Conservation (phyloP, 2,888 invertebrate species). For the Polydrusus tereticollis region DNA sequence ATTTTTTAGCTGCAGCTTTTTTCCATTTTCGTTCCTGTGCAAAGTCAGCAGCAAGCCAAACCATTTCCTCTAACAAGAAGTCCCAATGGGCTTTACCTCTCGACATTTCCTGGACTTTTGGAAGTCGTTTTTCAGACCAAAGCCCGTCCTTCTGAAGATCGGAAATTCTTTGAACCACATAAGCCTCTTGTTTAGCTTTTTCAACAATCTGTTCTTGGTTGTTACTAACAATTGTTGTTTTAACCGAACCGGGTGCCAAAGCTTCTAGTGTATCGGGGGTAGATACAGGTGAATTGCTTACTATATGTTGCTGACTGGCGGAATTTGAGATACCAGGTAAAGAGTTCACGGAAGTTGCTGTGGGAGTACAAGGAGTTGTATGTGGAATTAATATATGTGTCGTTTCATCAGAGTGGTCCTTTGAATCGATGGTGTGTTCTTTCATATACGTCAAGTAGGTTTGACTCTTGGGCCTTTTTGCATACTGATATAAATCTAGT, state of each 20-base stretch:
- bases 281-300: background rate
- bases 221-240: constrained; percentile 52
- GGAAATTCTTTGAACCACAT: constrained; percentile 91
- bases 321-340: constrained; percentile 63
- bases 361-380: constrained; percentile 60
- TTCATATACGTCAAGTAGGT: constrained; percentile 82
- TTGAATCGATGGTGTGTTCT: constrained; percentile 68
- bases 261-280: constrained; percentile 48
- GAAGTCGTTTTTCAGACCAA: constrained; percentile 93
- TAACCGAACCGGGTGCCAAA: constrained; percentile 55
- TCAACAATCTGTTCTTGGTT: constrained; percentile 85
- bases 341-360: constrained; percentile 63
- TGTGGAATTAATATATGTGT: constrained; percentile 61
- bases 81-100: constrained; percentile 96
- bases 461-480: constrained; percentile 82
- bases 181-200: constrained; percentile 92
- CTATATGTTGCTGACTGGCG: constrained; percentile 39
- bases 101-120: constrained; percentile 89
- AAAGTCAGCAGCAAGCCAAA: constrained; percentile 98
- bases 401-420: constrained; percentile 63
- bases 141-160: constrained; percentile 94
- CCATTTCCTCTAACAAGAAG: constrained; percentile 98
- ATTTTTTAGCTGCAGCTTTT: constrained; percentile 93
- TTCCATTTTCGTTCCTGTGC: constrained; percentile 99
- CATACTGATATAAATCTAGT: constrained; percentile 89